These are phyloP conservation scores for Cliona cf. orientalis DNA, from an alignment of 37 sponge, comb jelly and placozoan genomes.

Conservation along the genomic window DNA sequence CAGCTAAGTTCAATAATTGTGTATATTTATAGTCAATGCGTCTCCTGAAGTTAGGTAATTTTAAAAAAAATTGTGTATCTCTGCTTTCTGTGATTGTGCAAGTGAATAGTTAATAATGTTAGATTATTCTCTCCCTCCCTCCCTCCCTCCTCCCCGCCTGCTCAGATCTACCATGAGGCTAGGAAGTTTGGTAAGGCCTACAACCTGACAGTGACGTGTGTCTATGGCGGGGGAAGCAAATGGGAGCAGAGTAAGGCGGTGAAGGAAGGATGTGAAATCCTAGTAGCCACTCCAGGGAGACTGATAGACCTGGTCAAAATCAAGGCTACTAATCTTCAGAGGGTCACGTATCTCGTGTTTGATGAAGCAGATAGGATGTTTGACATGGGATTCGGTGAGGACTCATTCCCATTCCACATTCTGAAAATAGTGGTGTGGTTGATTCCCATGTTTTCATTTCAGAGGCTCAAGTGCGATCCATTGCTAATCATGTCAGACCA, in stretches of 20 bases:
- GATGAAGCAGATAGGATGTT: conserved; percentile 99
- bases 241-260: conserved; percentile 95
- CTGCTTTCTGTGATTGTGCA: no score
- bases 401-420: background rate
- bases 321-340: conserved; percentile 82
- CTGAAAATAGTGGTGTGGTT: background rate
- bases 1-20: no score
- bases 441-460: background rate
- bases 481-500: conserved; percentile 91
- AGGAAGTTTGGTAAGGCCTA: conserved; percentile 90
- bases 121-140: background rate
- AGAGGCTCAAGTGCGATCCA: conserved; percentile 92
- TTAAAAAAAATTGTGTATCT: no score
- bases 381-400: conserved; percentile 97
- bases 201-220: conserved; percentile 74
- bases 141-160: background rate
- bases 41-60: no score
- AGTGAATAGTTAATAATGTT: no score
- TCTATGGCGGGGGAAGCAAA: conserved; percentile 93
- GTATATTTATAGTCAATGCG: no score
- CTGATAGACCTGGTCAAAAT: conserved; percentile 93
- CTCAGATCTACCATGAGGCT: conserved; percentile 91
- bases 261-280: conserved; percentile 92
- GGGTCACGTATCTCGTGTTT: conserved; percentile 94
- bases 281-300: conserved; percentile 96